Percentiles rank a stretch among this genome's conserved stretches.
Conservation (phyloP, 2,797 vertebrate genomes). For the Gambelia wislizenii region DNA sequence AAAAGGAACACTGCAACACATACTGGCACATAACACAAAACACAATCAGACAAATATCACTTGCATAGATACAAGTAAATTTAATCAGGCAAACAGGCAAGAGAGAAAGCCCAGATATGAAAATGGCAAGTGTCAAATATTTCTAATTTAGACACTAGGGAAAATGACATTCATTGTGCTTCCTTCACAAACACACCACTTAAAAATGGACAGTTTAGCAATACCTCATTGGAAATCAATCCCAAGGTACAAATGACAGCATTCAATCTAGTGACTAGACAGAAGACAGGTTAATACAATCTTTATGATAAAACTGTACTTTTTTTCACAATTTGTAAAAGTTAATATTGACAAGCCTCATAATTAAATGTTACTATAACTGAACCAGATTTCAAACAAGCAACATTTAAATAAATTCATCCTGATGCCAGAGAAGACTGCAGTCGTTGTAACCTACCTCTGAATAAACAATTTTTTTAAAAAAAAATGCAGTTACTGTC, state of each 20-base stretch:
- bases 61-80: neutral
- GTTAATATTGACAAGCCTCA: neutral
- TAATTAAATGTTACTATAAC: neutral
- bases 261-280: conserved; percentile 41
- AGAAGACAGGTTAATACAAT: conserved; percentile 14
- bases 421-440: conserved; percentile 19
- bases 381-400: neutral
- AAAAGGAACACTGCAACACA: conserved; percentile 35
- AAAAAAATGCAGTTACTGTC: conserved; percentile 9
- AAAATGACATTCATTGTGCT: neutral
- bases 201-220: conserved; percentile 36
- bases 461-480: neutral
- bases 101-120: neutral
- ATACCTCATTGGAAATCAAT: conserved; percentile 33
- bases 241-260: conserved; percentile 37
- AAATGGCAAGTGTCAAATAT: neutral
- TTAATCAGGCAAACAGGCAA: conserved; percentile 27
- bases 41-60: conserved; percentile 18
- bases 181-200: conserved; percentile 1
- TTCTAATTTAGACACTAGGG: neutral
- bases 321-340: neutral
- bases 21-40: conserved; percentile 22
- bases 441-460: neutral
- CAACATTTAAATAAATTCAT: conserved; percentile 4
- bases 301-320: neutral